phyloP scores from a whole-genome alignment of 1,140 invertebrate species.

The Bombus huntii region DNA sequence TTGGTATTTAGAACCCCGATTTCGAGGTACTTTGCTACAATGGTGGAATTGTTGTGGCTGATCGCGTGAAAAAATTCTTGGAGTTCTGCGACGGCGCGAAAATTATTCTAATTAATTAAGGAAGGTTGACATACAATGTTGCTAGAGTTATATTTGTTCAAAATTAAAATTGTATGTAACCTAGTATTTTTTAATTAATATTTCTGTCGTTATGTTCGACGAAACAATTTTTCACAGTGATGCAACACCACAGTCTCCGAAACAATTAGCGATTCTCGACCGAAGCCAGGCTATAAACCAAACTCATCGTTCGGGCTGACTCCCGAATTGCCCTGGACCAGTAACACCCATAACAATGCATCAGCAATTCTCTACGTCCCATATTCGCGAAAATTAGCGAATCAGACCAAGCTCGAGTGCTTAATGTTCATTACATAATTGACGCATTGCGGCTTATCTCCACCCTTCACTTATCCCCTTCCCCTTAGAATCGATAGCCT shows the following conservation, averaged over 20 bases:
- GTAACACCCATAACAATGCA: slow-evolving; percentile 1
- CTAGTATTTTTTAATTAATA: background rate
- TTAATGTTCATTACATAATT: slow-evolving; percentile 39
- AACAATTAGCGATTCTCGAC: background rate
- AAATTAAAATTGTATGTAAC: no score
- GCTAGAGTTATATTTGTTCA: no score
- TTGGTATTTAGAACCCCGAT: no score
- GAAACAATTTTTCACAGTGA: background rate
- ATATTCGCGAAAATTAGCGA: slow-evolving; percentile 13
- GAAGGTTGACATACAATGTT: no score
- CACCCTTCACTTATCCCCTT: no score
- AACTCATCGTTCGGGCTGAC: background rate
- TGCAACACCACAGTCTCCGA: background rate
- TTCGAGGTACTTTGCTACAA: no score
- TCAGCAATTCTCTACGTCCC: slow-evolving; percentile 2
- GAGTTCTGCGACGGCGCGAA: no score
- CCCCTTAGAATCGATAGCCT: background rate
- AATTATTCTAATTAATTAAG: no score
- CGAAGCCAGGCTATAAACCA: background rate
- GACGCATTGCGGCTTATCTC: slow-evolving; percentile 33
- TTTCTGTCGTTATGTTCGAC: background rate
- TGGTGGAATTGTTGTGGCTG: no score
- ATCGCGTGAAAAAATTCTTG: no score
- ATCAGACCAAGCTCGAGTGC: background rate
- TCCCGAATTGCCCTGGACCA: background rate